phyloP scores from a whole-genome alignment of 2,113 vertebrate genomes.

The Capreolus pygargus region DNA sequence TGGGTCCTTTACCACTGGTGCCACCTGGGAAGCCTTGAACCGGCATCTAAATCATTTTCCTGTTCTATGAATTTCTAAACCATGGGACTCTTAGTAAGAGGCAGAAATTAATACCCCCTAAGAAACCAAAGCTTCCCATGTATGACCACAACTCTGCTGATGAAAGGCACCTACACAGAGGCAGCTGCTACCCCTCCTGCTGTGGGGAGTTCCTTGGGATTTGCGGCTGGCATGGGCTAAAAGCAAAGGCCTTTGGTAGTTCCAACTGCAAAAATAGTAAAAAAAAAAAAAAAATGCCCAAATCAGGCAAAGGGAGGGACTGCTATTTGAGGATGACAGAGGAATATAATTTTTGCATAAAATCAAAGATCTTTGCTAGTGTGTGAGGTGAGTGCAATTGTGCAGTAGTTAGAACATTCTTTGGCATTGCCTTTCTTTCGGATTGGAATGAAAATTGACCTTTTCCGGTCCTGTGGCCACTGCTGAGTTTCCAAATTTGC shows the following conservation, averaged over 20 bases:
- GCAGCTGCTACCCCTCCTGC: neutral
- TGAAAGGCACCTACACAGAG: neutral
- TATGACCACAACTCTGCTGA: neutral
- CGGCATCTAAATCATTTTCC: neutral
- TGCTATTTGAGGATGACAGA: neutral
- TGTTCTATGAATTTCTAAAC: neutral
- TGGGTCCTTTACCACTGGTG: neutral
- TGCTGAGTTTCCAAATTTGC: neutral
- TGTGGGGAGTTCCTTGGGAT: neutral
- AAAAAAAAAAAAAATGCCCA: neutral
- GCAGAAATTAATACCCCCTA: neutral
- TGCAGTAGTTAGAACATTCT: neutral
- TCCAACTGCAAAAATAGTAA: neutral
- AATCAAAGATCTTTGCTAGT: neutral
- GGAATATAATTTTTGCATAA: conserved; percentile 29
- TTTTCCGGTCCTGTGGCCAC: neutral
- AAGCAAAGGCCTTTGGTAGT: neutral
- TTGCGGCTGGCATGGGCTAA: neutral
- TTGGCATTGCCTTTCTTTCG: neutral
- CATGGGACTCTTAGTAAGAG: neutral
- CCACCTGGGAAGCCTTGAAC: neutral
- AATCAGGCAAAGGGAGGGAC: neutral
- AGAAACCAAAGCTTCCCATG: neutral
- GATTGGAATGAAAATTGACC: neutral
- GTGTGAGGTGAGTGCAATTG: neutral